These are phyloP conservation scores for Eurypyga helias DNA, from an alignment of 2,113 vertebrate genomes.

Conservation along the genomic window DNA sequence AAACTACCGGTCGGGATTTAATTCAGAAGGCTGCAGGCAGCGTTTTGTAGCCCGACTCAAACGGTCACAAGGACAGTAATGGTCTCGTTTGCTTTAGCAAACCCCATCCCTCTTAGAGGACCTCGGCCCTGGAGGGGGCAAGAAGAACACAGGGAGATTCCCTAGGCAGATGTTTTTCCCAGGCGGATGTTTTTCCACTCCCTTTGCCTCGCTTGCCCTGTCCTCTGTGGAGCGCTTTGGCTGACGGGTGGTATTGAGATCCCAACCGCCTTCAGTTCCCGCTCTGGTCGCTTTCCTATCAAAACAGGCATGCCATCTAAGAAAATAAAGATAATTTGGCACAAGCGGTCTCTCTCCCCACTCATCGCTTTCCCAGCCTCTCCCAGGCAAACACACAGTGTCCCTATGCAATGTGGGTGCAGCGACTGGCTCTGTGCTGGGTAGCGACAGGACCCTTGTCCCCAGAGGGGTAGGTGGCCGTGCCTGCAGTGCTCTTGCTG, in stretches of 20 bases:
- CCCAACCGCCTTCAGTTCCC: accelerated
- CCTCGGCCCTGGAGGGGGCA: accelerated
- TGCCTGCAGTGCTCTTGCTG: not conserved
- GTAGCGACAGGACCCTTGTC: not conserved
- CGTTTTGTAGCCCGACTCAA: not conserved
- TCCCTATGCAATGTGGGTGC: not conserved
- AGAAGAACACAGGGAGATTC: not conserved
- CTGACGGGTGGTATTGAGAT: not conserved
- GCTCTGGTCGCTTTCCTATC: not conserved
- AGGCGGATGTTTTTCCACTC: not conserved
- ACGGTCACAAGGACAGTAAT: not conserved
- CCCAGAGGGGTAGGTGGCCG: not conserved
- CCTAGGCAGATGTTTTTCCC: not conserved
- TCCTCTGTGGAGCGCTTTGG: not conserved
- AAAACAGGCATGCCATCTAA: not conserved
- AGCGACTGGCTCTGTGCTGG: not conserved
- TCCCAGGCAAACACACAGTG: not conserved
- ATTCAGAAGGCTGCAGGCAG: not conserved
- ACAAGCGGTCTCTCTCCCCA: not conserved
- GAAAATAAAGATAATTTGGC: not conserved
- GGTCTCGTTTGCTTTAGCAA: not conserved
- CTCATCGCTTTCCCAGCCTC: not conserved
- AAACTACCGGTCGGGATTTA: not conserved
- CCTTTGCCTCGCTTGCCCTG: not conserved
- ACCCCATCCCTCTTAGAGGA: not conserved